phyloP scores from a whole-genome alignment of 2,888 invertebrate species.

The Dynastes grantii region DNA sequence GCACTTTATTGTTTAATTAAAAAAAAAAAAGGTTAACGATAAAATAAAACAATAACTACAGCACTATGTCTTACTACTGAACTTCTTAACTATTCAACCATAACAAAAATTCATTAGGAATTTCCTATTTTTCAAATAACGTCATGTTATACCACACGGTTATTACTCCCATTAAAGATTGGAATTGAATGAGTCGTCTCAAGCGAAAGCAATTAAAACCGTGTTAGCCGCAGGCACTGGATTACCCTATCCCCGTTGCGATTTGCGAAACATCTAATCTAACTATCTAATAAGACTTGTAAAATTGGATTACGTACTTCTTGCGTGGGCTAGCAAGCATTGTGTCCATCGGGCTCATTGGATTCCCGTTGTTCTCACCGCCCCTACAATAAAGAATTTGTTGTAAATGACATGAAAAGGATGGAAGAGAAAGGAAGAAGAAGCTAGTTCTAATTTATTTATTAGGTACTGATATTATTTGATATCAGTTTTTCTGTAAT shows the following conservation, averaged over 20 bases:
- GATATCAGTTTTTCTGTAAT: no score
- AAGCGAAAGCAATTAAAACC: constrained; percentile 1
- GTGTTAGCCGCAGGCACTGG: background rate
- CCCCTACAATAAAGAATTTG: constrained; percentile 62
- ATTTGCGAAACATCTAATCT: background rate
- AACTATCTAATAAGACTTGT: background rate
- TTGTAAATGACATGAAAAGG: constrained; percentile 52
- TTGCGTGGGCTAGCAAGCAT: constrained; percentile 58
- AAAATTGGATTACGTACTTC: constrained; percentile 59
- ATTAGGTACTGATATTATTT: background rate
- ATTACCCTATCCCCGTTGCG: background rate
- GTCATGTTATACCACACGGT: no score
- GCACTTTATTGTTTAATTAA: background rate
- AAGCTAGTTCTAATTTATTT: background rate
- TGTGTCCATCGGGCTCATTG: constrained; percentile 60
- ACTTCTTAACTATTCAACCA: background rate
- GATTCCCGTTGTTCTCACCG: constrained; percentile 62
- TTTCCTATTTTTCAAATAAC: background rate
- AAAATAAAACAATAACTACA: constrained; percentile 1
- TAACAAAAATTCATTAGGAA: background rate
- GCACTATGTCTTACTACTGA: constrained; percentile 10
- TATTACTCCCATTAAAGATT: no score
- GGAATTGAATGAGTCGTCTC: background rate
- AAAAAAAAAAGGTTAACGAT: background rate
- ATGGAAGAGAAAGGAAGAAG: background rate